phyloP scores from a whole-genome alignment of 2,888 invertebrate genomes.

The Macrosoma leucophasiata region DNA sequence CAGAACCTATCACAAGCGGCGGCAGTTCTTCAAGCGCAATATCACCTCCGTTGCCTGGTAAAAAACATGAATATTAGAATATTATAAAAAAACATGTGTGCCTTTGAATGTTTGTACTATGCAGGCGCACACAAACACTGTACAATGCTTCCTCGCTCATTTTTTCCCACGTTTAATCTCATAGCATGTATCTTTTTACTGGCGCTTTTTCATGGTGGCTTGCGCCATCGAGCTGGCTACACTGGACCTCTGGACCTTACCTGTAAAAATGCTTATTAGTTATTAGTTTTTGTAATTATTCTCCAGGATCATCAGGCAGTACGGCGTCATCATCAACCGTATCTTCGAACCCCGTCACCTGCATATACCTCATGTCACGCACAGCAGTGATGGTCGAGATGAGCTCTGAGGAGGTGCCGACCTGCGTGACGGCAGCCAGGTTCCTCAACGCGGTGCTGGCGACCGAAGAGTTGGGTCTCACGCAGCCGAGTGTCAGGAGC shows the following conservation, averaged over 20 bases:
- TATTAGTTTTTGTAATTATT: too few species aligned
- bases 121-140: too few species aligned
- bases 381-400: conserved; percentile 90
- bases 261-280: too few species aligned
- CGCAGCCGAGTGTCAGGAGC: conserved; percentile 81
- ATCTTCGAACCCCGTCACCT: conserved; percentile 75
- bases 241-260: too few species aligned
- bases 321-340: conserved; percentile 62
- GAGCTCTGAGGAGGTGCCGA: conserved; percentile 61
- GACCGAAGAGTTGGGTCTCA: conserved; percentile 84
- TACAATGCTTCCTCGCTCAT: too few species aligned
- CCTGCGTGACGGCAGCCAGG: conserved; percentile 53
- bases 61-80: too few species aligned
- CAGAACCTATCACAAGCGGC: conserved; percentile 66
- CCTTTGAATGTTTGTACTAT: too few species aligned
- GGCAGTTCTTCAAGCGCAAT: conserved; percentile 70
- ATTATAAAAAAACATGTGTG: too few species aligned
- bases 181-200: too few species aligned
- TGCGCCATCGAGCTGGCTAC: too few species aligned
- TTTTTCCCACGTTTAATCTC: too few species aligned
- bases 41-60: conserved; percentile 69
- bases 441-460: conserved; percentile 57
- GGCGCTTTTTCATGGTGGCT: too few species aligned
- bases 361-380: conserved; percentile 89
- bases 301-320: conserved; percentile 61